These are phyloP conservation scores for Onychostoma macrolepis DNA, from an alignment of 2,113 vertebrate species.

Conservation along the genomic window DNA sequence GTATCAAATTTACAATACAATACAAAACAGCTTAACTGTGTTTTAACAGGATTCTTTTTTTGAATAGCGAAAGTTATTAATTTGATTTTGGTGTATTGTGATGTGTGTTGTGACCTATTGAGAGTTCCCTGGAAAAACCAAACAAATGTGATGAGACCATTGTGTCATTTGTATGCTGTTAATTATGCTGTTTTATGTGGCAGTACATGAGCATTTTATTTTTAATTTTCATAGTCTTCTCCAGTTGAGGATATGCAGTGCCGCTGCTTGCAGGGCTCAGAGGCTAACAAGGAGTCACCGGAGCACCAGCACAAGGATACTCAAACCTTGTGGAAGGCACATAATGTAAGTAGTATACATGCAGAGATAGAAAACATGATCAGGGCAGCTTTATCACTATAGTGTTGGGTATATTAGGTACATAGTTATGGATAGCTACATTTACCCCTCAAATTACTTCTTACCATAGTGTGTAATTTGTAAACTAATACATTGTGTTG, in stretches of 20 bases:
- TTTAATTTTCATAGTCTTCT: constrained; percentile 21
- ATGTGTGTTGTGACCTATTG: background rate
- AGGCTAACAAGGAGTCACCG: constrained; percentile 18
- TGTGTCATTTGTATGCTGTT: background rate
- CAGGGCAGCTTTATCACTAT: background rate
- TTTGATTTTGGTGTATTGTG: background rate
- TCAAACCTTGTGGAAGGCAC: constrained; percentile 67
- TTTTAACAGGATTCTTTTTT: background rate
- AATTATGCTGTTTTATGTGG: background rate
- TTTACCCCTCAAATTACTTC: background rate
- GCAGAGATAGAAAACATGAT: background rate
- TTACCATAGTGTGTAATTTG: background rate
- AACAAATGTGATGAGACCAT: background rate
- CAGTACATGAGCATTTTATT: background rate
- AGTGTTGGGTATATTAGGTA: background rate
- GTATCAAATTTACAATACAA: too few species aligned
- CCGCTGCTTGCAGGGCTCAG: constrained; percentile 58
- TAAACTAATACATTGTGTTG: background rate
- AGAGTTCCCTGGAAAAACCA: background rate
- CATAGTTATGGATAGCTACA: background rate
- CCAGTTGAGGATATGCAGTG: constrained; percentile 32
- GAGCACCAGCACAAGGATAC: constrained; percentile 55
- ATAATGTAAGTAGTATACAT: constrained; percentile 59
- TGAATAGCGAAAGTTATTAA: background rate
- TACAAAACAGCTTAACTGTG: background rate